Conservation (phyloP, 2,113 vertebrate genomes). For the Heteronetta atricapilla region DNA sequence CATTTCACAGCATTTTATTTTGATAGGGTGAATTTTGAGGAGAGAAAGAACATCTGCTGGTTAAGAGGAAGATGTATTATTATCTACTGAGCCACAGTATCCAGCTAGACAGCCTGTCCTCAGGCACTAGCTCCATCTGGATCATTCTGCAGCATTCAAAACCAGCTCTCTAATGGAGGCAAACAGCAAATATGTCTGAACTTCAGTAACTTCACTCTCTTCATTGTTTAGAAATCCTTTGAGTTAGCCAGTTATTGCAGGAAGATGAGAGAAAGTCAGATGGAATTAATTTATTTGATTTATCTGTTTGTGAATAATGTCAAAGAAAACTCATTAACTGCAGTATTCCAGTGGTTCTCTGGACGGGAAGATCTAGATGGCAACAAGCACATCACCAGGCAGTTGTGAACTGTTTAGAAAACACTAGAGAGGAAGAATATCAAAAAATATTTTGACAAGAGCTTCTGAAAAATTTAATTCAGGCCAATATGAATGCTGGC, state of each 20-base stretch:
- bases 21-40: not conserved
- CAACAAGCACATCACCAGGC: not conserved
- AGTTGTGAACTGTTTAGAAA: not conserved
- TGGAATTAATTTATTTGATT: slow-evolving; percentile 17
- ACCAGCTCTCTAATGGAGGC: not conserved
- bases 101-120: not conserved
- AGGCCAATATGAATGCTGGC: not conserved
- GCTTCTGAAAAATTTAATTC: not conserved
- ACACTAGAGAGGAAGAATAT: not conserved
- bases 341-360: not conserved
- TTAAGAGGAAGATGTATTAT: not conserved
- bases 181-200: not conserved
- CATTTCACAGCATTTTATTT: not conserved
- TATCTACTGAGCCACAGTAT: not conserved
- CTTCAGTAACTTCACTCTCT: not conserved
- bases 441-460: not conserved
- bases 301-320: not conserved
- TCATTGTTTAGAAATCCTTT: slow-evolving; percentile 12
- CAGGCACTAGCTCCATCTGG: not conserved
- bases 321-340: slow-evolving; percentile 12
- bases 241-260: not conserved
- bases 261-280: slow-evolving; percentile 1
- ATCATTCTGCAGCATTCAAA: not conserved
- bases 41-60: not conserved
- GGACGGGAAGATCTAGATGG: not conserved